These are phyloP conservation scores for Dermochelys coriacea DNA, from an alignment of 2,797 vertebrate genomes.

Conservation along the genomic window DNA sequence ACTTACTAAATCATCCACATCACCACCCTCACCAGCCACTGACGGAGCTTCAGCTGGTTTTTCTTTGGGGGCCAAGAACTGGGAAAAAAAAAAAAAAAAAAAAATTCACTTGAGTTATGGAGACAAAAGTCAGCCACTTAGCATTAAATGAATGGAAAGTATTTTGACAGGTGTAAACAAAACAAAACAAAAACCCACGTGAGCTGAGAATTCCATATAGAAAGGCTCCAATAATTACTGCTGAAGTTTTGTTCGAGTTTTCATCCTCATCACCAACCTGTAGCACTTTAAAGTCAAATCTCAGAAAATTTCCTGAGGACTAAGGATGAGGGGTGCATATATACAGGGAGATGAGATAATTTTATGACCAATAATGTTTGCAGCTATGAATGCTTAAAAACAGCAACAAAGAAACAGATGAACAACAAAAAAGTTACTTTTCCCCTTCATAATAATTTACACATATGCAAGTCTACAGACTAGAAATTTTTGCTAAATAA, in stretches of 20 bases:
- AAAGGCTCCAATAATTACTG: not conserved
- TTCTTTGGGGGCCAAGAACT: constrained; percentile 90
- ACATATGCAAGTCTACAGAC: not conserved
- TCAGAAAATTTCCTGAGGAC: not conserved
- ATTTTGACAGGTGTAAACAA: not conserved
- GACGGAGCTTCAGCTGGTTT: constrained; percentile 77
- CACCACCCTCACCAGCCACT: constrained; percentile 85
- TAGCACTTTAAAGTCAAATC: not conserved
- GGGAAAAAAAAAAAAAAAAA: constrained; percentile 68
- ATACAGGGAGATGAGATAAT: not conserved
- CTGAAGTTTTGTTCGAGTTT: not conserved
- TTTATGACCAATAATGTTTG: not conserved
- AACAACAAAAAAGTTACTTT: not conserved
- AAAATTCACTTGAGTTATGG: constrained; percentile 10
- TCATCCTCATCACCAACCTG: not conserved
- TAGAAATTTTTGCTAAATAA: not conserved
- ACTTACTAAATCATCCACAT: constrained; percentile 96
- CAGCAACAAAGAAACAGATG: not conserved
- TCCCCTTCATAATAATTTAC: rapidly evolving
- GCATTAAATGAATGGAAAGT: not conserved
- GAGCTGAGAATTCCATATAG: not conserved
- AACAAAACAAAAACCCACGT: not conserved
- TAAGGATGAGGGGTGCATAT: not conserved
- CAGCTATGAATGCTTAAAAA: not conserved
- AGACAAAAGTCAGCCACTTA: not conserved